Evolutionary conservation across 2,113 vertebrate genomes (phyloP).

Genomic region (Enhydra lutris): DNA sequence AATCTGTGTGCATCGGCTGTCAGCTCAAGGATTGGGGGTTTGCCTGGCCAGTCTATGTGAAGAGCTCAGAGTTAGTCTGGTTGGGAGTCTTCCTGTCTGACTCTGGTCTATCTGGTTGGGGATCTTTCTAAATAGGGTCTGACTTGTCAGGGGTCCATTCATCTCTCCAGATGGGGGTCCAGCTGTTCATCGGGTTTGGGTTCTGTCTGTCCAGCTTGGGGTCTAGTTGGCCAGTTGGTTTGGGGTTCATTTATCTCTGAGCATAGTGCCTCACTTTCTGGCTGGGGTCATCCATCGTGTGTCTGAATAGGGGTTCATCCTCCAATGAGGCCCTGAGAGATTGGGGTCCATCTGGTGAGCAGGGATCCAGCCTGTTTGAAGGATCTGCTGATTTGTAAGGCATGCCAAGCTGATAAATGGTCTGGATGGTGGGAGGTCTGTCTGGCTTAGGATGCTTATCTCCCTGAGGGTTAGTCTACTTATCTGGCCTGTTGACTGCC

Average conservation of each 20-base stretch:
- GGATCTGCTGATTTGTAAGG: background rate
- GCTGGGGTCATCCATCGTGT: background rate
- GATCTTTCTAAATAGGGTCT: background rate
- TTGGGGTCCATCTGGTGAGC: background rate
- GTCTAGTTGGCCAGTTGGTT: background rate
- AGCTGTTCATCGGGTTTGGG: background rate
- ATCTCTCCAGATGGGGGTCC: background rate
- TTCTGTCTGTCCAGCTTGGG: background rate
- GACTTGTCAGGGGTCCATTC: background rate
- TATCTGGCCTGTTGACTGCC: background rate
- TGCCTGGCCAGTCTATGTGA: background rate
- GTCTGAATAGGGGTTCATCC: background rate
- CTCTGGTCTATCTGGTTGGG: background rate
- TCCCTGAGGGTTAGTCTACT: background rate
- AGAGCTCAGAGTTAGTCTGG: background rate
- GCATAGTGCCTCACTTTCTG: background rate
- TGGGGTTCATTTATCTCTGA: background rate
- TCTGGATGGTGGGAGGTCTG: background rate
- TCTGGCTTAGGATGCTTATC: background rate
- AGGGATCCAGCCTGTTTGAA: background rate
- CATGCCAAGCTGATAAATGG: background rate
- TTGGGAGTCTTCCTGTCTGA: background rate
- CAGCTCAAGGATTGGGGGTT: background rate
- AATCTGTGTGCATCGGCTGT: background rate
- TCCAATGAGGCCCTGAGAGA: background rate